phyloP scores from a whole-genome alignment of 2,113 vertebrate genomes.

The Myrmophylax atrothorax region DNA sequence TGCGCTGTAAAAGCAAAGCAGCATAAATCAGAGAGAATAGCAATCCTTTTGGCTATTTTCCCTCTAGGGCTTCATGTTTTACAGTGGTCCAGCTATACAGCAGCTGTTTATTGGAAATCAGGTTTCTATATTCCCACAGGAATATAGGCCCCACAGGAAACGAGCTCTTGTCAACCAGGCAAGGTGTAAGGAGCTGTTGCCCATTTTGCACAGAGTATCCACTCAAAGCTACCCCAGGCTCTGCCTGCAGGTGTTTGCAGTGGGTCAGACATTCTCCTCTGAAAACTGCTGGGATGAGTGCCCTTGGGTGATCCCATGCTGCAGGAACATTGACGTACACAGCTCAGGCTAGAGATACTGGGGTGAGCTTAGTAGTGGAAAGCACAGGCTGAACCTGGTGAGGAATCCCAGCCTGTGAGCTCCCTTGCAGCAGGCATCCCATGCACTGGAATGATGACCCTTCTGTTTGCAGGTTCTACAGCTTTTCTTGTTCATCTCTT shows the following conservation, averaged over 20 bases:
- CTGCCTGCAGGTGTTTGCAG: neutral
- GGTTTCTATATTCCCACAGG: neutral
- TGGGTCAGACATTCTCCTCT: neutral
- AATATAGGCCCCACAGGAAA: neutral
- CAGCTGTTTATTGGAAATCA: neutral
- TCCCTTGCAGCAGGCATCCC: neutral
- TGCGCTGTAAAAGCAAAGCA: neutral
- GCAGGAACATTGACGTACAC: neutral
- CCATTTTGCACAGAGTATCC: neutral
- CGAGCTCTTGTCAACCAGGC: neutral
- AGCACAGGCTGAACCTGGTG: neutral
- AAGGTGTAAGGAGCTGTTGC: neutral
- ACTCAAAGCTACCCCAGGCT: neutral
- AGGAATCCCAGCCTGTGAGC: neutral
- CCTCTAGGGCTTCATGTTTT: neutral
- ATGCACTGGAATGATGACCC: neutral
- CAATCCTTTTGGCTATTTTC: neutral
- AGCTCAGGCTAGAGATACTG: neutral
- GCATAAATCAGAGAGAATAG: accelerated
- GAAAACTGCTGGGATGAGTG: neutral
- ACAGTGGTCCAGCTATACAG: accelerated
- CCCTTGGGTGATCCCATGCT: neutral
- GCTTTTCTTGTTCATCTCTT: neutral
- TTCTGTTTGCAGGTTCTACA: neutral
- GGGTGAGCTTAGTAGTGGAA: neutral